These are phyloP conservation scores for Alloplasta piceator DNA, from an alignment of 2,888 invertebrate species.

Conservation along the genomic window DNA sequence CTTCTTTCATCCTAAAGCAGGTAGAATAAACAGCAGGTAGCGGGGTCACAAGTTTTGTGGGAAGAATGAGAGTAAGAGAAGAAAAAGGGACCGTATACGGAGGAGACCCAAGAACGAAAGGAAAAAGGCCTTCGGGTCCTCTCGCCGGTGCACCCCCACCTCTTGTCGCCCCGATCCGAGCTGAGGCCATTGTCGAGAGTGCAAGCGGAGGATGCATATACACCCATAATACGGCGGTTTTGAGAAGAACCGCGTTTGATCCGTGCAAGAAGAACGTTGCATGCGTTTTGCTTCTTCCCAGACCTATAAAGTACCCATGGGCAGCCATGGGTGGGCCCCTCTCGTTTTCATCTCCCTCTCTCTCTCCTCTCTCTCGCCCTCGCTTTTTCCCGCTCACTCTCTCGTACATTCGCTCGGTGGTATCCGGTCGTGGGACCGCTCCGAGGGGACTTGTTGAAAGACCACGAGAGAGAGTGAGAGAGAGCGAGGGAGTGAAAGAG, in stretches of 20 bases:
- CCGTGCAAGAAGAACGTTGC: constrained; percentile 11
- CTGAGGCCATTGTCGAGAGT: constrained; percentile 7
- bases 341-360: constrained; percentile 34
- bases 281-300: constrained; percentile 13
- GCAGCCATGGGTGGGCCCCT: constrained; percentile 52
- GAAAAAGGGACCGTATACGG: constrained; percentile 23
- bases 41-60: constrained; percentile 3
- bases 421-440: constrained; percentile 57
- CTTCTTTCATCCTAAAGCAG: constrained; percentile 25
- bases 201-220: not conserved
- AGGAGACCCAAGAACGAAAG: constrained; percentile 14
- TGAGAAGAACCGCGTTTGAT: constrained; percentile 19
- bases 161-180: not conserved
- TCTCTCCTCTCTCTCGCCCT: constrained; percentile 21
- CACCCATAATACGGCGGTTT: constrained; percentile 4
- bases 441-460: not conserved
- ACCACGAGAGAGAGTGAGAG: not conserved
- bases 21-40: constrained; percentile 55
- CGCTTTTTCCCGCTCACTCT: constrained; percentile 10
- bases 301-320: constrained; percentile 25
- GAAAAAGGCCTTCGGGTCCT: not conserved
- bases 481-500: constrained; percentile 8
- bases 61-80: constrained; percentile 36
- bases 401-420: constrained; percentile 20
- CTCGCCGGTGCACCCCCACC: not conserved